Base-by-base conservation (phyloP, 2,113 vertebrate genomes). In the Phylloscopus trochilus region DNA sequence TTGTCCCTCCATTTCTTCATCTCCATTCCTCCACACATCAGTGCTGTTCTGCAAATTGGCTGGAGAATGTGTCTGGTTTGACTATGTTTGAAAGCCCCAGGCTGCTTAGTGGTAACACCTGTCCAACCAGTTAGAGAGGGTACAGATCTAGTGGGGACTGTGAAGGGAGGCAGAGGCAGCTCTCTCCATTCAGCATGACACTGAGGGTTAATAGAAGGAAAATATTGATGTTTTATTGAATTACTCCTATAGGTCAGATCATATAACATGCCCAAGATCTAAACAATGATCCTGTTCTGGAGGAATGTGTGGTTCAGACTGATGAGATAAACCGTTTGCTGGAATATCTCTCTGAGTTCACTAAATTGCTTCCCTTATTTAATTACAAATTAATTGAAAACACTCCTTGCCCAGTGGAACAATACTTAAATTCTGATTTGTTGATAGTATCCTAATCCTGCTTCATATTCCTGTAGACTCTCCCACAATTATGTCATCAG, bases 371-470 rank as follows among this genome's bases (percentile, higher is more conserved):
- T 98, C 97, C 97, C 96, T 98, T 98, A 98, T 98, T 98, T 98
- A 98, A 98, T 98, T 98, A 98, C 97, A 96, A 98, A 98, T 98
- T 98, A 98, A 98, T 98, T 98, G 98, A 97, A 98, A 98, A 97
- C 98, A 98, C 91, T 98, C 98, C 89, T 95, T 86, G 68, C 81
- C 93, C 83, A 96, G 97, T 73, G 55, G 96, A 98, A 97, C 92
- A 96, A 90, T 97, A 94, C 97, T 96, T 84, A 80, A 96, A 95
- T 91, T 88, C 93, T 56, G 96, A 98, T 97, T 98, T 98, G 97
- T 97, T 98, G 97, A 97, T 98, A 98, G 97, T 97, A 97, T 95
- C 79, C 94, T 98, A 97, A 98, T 98, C 97, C 96, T 96, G 46
- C 92, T 94, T 96, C 96, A 96, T 97, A 98, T 97, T 97, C 90